These are phyloP conservation scores for Zaprionus camerounensis DNA, from an alignment of 1,140 invertebrate genomes.

Conservation along the genomic window DNA sequence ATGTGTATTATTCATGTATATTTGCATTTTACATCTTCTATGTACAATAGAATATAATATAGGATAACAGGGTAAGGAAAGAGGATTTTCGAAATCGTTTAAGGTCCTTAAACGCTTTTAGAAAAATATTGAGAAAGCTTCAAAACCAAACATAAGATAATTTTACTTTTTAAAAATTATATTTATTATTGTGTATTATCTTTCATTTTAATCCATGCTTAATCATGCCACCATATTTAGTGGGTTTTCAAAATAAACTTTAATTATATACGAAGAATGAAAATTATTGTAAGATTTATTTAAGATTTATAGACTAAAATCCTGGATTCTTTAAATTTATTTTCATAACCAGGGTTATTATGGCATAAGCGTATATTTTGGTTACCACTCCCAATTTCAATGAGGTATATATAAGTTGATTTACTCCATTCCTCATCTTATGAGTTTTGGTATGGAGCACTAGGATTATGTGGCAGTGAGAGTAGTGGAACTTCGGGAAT, in stretches of 20 bases:
- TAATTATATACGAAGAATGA: not conserved
- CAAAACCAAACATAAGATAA: not conserved
- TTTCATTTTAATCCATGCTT: too few relatives aligned
- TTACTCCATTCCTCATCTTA: not conserved
- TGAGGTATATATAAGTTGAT: not conserved
- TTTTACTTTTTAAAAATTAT: not conserved
- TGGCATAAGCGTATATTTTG: not conserved
- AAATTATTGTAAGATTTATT: not conserved
- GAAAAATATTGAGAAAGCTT: not conserved
- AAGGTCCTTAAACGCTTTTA: not conserved
- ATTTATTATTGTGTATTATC: not conserved
- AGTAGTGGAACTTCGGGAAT: not conserved
- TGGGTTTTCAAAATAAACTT: too few relatives aligned
- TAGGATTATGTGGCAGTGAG: constrained; percentile 19
- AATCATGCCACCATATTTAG: too few relatives aligned
- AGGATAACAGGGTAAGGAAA: not conserved
- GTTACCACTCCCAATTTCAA: not conserved
- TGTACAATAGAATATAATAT: too few relatives aligned
- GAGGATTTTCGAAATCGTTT: not conserved
- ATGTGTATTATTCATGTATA: not conserved
- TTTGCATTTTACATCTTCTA: not conserved
- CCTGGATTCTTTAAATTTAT: not conserved
- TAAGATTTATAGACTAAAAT: not conserved
- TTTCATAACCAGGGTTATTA: not conserved
- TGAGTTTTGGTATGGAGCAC: constrained; percentile 1